Percentiles rank a stretch among this genome's conserved stretches.
Conservation (phyloP, 2,797 vertebrate genomes). For the Sus cebifrons region DNA sequence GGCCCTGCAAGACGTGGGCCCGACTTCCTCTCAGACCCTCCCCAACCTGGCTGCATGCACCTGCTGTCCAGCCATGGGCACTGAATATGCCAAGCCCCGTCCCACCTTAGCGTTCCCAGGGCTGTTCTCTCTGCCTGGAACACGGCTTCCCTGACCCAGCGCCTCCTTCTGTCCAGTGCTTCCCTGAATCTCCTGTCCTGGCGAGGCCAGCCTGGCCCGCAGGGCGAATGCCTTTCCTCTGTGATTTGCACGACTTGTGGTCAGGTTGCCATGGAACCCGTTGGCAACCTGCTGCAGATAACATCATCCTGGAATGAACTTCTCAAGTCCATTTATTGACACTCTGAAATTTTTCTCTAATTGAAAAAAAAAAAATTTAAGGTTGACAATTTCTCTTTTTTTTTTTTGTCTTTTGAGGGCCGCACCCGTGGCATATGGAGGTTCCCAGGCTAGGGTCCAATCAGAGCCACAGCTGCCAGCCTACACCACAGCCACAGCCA, state of each 20-base stretch:
- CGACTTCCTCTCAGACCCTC: neutral
- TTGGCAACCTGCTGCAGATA: too few species aligned
- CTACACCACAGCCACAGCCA: too few species aligned
- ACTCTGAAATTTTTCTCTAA: neutral
- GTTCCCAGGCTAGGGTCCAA: too few species aligned
- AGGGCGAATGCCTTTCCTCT: neutral
- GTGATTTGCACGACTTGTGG: fast-evolving
- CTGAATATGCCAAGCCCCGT: neutral
- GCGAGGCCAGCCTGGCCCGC: fast-evolving
- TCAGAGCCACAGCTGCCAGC: too few species aligned
- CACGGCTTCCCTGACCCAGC: neutral
- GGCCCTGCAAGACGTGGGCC: neutral
- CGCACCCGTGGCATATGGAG: too few species aligned
- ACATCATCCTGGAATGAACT: neutral
- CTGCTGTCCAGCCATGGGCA: neutral
- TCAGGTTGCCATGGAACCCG: fast-evolving
- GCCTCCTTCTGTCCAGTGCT: neutral
- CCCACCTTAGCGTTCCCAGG: too few species aligned
- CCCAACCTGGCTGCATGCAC: neutral
- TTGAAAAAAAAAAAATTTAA: neutral
- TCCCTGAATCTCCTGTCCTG: neutral
- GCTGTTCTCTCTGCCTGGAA: neutral
- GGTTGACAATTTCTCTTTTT: neutral
- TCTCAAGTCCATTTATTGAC: neutral
- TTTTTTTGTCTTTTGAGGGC: too few species aligned